phyloP scores from a whole-genome alignment of 1,140 invertebrate genomes.

The Gryllus bimaculatus region DNA sequence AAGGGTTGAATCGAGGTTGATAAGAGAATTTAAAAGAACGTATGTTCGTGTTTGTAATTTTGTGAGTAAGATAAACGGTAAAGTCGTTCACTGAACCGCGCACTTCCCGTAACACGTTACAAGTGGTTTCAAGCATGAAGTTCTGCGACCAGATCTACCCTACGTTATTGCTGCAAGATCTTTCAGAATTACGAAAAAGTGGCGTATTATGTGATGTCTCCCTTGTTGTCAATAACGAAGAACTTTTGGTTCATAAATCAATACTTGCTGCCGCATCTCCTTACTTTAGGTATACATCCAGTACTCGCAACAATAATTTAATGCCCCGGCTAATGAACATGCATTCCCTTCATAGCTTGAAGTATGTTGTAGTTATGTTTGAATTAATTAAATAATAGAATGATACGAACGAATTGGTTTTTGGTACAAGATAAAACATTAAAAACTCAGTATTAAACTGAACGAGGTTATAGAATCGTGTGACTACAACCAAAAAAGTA shows the following conservation, averaged over 20 bases:
- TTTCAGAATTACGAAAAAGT: constrained; percentile 11
- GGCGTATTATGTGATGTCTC: constrained; percentile 16
- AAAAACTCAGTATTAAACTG: not conserved
- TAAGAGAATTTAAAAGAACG: not conserved
- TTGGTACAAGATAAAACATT: not conserved
- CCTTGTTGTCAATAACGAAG: constrained; percentile 11
- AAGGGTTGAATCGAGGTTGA: not conserved
- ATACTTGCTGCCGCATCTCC: constrained; percentile 48
- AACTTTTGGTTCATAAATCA: constrained; percentile 47
- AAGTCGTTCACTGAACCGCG: too few relatives aligned
- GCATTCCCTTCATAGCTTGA: not conserved
- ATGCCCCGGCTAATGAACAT: not conserved
- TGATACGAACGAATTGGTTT: not conserved
- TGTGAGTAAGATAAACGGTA: not conserved
- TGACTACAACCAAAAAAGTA: not conserved
- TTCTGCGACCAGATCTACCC: constrained; percentile 16
- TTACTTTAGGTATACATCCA: constrained; percentile 40
- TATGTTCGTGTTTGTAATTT: not conserved
- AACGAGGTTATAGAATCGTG: not conserved
- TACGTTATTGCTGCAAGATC: constrained; percentile 12
- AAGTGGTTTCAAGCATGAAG: not conserved
- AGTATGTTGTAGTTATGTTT: not conserved
- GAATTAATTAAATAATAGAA: not conserved
- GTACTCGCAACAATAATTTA: not conserved
- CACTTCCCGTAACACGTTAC: not conserved